phyloP scores from a whole-genome alignment of 2,888 invertebrate species.

The Watsonalla binaria region DNA sequence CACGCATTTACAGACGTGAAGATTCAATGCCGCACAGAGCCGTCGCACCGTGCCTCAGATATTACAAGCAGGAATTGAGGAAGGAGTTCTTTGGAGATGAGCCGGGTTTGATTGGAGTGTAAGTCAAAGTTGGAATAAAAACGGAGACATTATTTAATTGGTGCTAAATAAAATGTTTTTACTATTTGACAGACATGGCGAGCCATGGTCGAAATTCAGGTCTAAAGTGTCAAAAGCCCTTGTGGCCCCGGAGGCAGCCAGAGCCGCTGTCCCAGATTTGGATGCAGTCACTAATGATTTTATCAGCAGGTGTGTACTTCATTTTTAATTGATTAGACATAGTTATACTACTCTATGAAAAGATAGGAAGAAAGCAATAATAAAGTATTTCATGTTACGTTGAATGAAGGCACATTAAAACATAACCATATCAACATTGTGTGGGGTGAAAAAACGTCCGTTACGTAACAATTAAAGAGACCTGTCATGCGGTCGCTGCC shows the following conservation, averaged over 20 bases:
- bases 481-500: constrained; percentile 20
- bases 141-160: background rate
- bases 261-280: constrained; percentile 85
- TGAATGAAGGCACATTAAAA: background rate
- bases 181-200: constrained; percentile 84
- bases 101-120: constrained; percentile 87
- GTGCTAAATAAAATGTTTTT: background rate
- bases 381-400: background rate
- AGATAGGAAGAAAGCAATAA: background rate
- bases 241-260: constrained; percentile 87
- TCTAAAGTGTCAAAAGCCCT: constrained; percentile 91
- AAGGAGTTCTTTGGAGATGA: constrained; percentile 85
- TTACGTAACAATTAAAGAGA: constrained; percentile 24
- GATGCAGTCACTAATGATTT: constrained; percentile 88
- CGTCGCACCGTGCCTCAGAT: constrained; percentile 84
- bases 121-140: constrained; percentile 49
- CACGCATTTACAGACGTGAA: constrained; percentile 83
- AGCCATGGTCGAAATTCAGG: constrained; percentile 91
- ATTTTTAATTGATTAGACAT: background rate
- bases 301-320: constrained; percentile 77
- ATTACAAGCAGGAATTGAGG: constrained; percentile 83
- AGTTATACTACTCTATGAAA: background rate
- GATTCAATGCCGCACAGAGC: constrained; percentile 85
- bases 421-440: constrained; percentile 2
- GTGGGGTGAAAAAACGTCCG: constrained; percentile 13